phyloP scores from a whole-genome alignment of 1,140 invertebrate genomes.

The Trialeurodes vaporariorum region DNA sequence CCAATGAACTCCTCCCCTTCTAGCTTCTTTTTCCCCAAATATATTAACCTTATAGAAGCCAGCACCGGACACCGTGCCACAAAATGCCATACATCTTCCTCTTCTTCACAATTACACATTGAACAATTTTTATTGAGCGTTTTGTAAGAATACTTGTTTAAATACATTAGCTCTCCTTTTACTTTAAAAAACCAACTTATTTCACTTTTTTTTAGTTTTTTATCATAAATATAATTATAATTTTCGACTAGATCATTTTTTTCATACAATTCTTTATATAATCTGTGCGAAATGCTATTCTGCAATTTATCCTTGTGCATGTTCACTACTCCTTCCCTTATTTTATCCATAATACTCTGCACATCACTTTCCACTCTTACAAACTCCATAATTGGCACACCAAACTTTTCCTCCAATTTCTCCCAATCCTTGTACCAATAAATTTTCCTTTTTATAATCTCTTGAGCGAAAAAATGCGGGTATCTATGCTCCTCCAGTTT shows the following conservation, averaged over 20 bases:
- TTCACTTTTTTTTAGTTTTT: not conserved
- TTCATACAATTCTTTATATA: not conserved
- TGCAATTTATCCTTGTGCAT: not conserved
- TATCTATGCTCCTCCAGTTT: not conserved
- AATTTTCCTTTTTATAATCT: not conserved
- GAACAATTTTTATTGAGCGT: not conserved
- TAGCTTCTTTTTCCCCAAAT: not conserved
- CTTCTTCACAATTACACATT: not conserved
- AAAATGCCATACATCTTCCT: not conserved
- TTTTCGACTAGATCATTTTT: not conserved
- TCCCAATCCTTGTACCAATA: not conserved
- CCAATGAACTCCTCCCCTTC: not conserved
- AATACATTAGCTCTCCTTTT: not conserved
- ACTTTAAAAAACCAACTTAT: not conserved
- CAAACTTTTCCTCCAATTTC: not conserved
- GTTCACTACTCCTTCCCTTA: not conserved
- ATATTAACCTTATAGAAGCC: not conserved
- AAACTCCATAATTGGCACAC: not conserved
- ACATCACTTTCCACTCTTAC: not conserved
- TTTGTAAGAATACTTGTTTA: not conserved
- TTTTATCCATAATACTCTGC: not conserved
- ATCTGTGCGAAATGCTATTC: not conserved
- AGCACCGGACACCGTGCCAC: not conserved
- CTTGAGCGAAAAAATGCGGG: not conserved
- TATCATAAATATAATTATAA: not conserved